These are phyloP conservation scores for Trichonephila inaurata DNA, from an alignment of 1,140 invertebrate genomes.

Conservation along the genomic window DNA sequence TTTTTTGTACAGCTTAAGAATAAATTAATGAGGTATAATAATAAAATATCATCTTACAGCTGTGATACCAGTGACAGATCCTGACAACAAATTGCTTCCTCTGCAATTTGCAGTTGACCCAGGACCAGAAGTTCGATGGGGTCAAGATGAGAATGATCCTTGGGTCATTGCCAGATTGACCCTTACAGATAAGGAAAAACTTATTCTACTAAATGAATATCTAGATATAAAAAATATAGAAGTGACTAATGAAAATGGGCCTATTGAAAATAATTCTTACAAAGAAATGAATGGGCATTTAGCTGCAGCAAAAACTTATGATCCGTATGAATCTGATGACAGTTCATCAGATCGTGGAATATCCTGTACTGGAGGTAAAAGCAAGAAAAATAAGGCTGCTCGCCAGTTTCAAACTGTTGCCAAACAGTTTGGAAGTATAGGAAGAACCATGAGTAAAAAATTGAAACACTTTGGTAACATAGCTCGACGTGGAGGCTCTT, in stretches of 20 bases:
- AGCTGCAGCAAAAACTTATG: constrained; percentile 33
- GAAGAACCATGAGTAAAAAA: constrained; percentile 89
- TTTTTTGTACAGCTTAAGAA: constrained; percentile 78
- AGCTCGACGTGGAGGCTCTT: constrained; percentile 78
- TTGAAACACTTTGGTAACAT: constrained; percentile 84
- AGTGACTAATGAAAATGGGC: constrained; percentile 14
- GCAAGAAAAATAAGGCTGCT: constrained; percentile 83
- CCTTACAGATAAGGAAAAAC: constrained; percentile 81
- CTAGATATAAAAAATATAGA: constrained; percentile 83
- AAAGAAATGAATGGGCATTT: constrained; percentile 64
- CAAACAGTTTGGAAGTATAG: constrained; percentile 87
- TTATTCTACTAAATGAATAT: constrained; percentile 84
- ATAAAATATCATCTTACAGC: constrained; percentile 80
- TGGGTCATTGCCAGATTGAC: constrained; percentile 79
- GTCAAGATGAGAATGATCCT: constrained; percentile 82
- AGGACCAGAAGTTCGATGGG: constrained; percentile 88
- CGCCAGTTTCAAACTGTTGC: constrained; percentile 88
- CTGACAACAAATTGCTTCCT: constrained; percentile 86
- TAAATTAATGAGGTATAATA: too few relatives aligned
- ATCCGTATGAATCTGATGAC: constrained; percentile 68
- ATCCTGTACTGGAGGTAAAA: constrained; percentile 57
- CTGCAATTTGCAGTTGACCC: constrained; percentile 93
- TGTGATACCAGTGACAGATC: constrained; percentile 88
- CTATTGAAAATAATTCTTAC: background rate
- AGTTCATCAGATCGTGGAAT: constrained; percentile 27